These are phyloP conservation scores for Scaptodrosophila latifasciaeformis DNA, from an alignment of 2,888 invertebrate species.

Conservation along the genomic window DNA sequence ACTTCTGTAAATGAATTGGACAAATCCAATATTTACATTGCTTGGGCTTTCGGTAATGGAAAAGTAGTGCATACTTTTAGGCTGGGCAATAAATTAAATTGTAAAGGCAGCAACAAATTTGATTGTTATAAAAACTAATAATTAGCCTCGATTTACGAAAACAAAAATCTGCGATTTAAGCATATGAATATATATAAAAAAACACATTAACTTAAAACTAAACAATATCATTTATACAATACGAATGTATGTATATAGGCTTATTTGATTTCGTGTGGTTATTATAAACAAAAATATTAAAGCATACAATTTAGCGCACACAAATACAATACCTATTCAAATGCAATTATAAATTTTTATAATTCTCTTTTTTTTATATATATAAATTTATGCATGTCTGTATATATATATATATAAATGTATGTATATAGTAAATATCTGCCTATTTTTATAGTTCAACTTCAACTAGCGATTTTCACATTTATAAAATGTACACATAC, in stretches of 20 bases:
- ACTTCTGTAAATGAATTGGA: slow-evolving; percentile 21
- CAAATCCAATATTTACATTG: no score
- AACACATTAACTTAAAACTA: slow-evolving; percentile 50
- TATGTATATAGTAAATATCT: slow-evolving; percentile 34
- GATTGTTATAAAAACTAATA: slow-evolving; percentile 41
- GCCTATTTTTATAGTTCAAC: slow-evolving; percentile 47
- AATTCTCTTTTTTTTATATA: no score
- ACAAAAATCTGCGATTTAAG: no score
- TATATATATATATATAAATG: slow-evolving; percentile 1
- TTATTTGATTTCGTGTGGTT: no score
- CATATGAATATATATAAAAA: no score
- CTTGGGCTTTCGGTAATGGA: slow-evolving; percentile 11
- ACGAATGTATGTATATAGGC: slow-evolving; percentile 4
- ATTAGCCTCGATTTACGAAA: slow-evolving; percentile 57
- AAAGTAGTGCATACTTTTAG: slow-evolving; percentile 24
- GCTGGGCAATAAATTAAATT: slow-evolving; percentile 16
- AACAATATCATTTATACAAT: slow-evolving; percentile 28
- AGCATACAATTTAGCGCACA: slow-evolving; percentile 30
- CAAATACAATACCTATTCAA: no score
- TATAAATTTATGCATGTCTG: neutral
- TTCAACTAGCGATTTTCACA: slow-evolving; percentile 45
- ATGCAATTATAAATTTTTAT: no score
- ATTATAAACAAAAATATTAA: slow-evolving; percentile 18
- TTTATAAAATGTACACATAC: slow-evolving; percentile 67
- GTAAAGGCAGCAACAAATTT: slow-evolving; percentile 24